Evolutionary conservation across 2,797 vertebrate genomes (phyloP).

Genomic region (Tragopan temminckii): DNA sequence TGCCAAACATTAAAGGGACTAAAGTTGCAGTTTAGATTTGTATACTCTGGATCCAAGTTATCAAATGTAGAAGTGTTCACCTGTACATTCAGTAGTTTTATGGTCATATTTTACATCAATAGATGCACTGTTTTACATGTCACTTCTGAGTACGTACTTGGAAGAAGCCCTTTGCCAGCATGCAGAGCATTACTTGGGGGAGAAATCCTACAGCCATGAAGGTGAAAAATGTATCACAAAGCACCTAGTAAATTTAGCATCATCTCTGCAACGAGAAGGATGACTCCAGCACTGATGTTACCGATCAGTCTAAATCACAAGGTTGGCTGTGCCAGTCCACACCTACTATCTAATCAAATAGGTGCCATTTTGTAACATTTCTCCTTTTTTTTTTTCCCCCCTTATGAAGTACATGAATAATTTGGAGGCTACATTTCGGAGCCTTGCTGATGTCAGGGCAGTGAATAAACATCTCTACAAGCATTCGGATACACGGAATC

Average conservation of each 20-base stretch:
- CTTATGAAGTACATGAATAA: background rate
- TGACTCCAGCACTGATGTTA: background rate
- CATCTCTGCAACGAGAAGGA: background rate
- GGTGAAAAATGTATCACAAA: background rate
- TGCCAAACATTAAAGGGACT: background rate
- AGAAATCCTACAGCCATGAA: background rate
- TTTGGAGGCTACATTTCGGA: background rate
- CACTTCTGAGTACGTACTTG: background rate
- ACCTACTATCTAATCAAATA: background rate
- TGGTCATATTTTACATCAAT: background rate
- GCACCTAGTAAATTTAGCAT: background rate
- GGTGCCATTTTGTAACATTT: background rate
- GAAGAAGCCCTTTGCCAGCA: background rate
- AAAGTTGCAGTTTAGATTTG: background rate
- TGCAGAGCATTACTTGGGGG: background rate
- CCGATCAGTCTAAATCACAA: background rate
- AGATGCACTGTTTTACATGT: fast-evolving
- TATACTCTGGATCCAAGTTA: background rate
- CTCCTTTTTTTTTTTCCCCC: background rate
- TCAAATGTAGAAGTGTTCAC: background rate
- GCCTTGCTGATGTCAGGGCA: background rate
- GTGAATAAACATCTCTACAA: background rate
- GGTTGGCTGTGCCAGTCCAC: background rate
- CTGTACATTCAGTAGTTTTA: background rate
- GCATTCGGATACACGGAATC: background rate